Conservation (phyloP, 2,888 invertebrate species). For the Trachelus iudaicus region DNA sequence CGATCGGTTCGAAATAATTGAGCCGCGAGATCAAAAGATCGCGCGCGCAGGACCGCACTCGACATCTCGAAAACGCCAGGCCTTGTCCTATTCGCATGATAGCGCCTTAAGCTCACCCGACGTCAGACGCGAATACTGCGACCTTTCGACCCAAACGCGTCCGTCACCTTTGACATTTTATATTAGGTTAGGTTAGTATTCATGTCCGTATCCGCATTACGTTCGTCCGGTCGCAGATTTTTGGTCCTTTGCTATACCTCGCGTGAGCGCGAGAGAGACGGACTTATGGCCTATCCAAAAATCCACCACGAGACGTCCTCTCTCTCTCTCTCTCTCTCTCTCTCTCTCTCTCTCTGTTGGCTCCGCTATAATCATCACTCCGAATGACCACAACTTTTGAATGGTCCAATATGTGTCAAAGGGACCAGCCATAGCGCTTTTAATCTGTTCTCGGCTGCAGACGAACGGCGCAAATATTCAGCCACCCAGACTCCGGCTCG, state of each 20-base stretch:
- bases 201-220: too few species aligned
- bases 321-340: neutral
- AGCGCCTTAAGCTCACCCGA: neutral
- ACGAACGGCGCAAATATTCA: neutral
- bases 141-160: neutral
- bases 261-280: neutral
- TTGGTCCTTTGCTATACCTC: neutral
- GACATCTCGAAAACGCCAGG: neutral
- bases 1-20: conserved; percentile 30
- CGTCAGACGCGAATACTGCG: too few species aligned
- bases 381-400: neutral
- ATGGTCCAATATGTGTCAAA: neutral
- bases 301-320: neutral
- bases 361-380: neutral
- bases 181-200: too few species aligned
- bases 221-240: neutral
- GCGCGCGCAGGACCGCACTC: neutral
- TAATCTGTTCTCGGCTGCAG: neutral
- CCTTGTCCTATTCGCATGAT: neutral
- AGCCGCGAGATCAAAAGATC: conserved; percentile 9
- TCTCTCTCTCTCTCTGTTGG: neutral
- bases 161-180: neutral
- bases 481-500: neutral
- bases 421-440: neutral
- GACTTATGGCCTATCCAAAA: neutral